Evolutionary conservation across 2,113 vertebrate genomes (phyloP).

Genomic region (Baryphthengus martii): DNA sequence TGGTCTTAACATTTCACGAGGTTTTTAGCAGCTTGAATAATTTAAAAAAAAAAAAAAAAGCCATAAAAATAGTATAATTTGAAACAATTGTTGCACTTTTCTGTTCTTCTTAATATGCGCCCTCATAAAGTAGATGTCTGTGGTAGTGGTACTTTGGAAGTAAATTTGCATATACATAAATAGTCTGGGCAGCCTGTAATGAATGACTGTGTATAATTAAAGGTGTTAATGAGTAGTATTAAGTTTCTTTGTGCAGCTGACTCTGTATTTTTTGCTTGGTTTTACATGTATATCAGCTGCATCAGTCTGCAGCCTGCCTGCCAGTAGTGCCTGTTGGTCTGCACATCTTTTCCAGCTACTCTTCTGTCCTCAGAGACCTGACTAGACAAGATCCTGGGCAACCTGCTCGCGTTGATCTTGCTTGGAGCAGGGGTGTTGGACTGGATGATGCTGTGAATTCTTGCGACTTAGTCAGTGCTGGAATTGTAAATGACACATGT

Average conservation of each 20-base stretch:
- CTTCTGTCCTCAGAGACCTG: neutral
- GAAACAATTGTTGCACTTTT: neutral
- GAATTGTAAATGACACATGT: neutral
- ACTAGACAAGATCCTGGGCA: neutral
- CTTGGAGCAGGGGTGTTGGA: neutral
- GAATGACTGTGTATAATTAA: neutral
- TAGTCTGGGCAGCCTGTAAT: neutral
- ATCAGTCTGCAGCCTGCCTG: neutral
- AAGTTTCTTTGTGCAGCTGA: neutral
- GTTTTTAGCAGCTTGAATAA: neutral
- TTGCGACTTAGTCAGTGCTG: neutral
- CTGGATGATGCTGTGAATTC: neutral
- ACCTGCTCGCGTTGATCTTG: neutral
- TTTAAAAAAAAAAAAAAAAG: neutral
- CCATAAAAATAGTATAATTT: neutral
- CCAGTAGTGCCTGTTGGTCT: neutral
- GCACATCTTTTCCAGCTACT: neutral
- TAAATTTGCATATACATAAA: neutral
- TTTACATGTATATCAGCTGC: neutral
- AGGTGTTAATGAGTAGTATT: neutral
- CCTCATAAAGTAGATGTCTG: neutral
- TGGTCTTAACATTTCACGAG: neutral
- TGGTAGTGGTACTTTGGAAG: neutral
- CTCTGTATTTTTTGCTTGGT: neutral
- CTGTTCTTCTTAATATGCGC: neutral